phyloP scores from a whole-genome alignment of 2,888 invertebrate genomes.

The Hoplodrina ambigua region DNA sequence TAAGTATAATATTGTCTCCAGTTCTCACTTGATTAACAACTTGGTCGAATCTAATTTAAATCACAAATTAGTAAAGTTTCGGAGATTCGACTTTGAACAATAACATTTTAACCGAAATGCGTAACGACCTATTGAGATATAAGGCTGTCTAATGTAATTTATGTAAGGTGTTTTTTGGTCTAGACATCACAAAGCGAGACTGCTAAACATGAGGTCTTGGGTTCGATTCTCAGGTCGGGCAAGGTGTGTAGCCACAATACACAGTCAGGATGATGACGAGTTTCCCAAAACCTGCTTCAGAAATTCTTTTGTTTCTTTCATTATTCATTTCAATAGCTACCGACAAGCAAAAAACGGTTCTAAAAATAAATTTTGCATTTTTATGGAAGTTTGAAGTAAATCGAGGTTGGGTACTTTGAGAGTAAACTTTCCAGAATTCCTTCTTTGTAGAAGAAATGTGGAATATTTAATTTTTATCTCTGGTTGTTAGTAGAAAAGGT shows the following conservation, averaged over 20 bases:
- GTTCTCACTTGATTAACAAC: conserved; percentile 47
- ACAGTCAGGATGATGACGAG: too few relatives aligned
- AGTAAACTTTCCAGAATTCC: conserved; percentile 24
- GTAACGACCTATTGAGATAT: neutral
- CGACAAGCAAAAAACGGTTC: conserved; percentile 4
- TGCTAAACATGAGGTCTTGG: too few relatives aligned
- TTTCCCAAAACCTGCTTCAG: neutral
- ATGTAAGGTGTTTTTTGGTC: too few relatives aligned
- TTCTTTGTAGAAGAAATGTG: conserved; percentile 7
- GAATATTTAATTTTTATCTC: neutral
- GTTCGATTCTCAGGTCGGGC: too few relatives aligned
- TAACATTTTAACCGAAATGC: neutral
- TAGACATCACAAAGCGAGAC: too few relatives aligned
- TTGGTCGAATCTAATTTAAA: conserved; percentile 37
- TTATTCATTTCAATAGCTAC: neutral
- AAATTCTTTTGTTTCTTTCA: neutral
- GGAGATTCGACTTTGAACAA: conserved; percentile 5
- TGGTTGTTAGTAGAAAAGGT: neutral
- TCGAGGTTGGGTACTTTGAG: conserved; percentile 23
- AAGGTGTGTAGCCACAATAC: too few relatives aligned
- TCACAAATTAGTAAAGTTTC: conserved; percentile 41
- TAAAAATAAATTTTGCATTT: conserved; percentile 15
- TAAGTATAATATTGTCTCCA: neutral
- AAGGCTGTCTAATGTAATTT: neutral
- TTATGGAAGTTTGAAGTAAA: conserved; percentile 18